Evolutionary conservation across 2,113 vertebrate species (phyloP).

Genomic region (Eolophus roseicapilla): DNA sequence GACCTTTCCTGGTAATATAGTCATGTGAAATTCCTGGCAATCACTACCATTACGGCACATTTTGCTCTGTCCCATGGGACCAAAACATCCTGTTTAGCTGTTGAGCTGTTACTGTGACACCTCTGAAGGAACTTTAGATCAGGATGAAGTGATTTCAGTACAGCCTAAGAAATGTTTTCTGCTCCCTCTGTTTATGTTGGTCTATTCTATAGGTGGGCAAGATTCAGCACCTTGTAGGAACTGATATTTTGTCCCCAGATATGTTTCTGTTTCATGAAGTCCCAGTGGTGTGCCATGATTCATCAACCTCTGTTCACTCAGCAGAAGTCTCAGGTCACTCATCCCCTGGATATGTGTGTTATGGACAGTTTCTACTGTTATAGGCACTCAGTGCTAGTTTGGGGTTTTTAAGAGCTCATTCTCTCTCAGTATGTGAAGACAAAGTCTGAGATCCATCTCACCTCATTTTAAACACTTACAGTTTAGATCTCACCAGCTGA

Average conservation of each 20-base stretch:
- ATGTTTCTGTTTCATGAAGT: background rate
- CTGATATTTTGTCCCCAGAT: background rate
- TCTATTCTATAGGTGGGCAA: background rate
- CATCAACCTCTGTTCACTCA: background rate
- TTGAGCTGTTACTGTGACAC: background rate
- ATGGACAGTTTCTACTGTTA: background rate
- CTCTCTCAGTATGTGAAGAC: background rate
- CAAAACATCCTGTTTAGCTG: conserved; percentile 5
- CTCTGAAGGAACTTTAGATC: background rate
- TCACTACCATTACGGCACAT: background rate
- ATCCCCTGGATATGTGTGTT: background rate
- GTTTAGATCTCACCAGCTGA: background rate
- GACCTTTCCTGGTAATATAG: background rate
- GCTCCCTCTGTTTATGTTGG: background rate
- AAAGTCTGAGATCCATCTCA: background rate
- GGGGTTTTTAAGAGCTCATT: background rate
- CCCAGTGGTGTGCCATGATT: background rate
- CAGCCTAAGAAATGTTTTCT: background rate
- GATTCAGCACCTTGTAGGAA: background rate
- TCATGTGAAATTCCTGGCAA: background rate
- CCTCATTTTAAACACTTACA: background rate
- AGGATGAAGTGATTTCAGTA: background rate
- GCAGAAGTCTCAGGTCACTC: background rate
- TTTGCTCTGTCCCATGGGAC: background rate
- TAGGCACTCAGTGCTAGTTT: background rate